A percentile compares a stretch with the other conserved stretches of the same genome.
Conservation (phyloP, 2,888 invertebrate species). For the Rhimphoctona megacephalus region DNA sequence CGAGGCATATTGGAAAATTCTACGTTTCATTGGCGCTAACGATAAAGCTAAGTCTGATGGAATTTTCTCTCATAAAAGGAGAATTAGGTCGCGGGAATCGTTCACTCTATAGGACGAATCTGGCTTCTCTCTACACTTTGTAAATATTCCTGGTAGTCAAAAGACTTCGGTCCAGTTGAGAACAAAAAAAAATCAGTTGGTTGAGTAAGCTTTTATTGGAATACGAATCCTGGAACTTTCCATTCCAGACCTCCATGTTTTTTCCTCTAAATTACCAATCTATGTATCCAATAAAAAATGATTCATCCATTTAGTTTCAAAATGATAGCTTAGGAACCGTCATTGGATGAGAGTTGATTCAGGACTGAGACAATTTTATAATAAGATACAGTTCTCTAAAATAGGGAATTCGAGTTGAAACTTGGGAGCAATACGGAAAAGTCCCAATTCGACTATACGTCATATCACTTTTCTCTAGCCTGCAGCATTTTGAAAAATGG, state of each 20-base stretch:
- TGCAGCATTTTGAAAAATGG: neutral
- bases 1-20: slow-evolving; percentile 45
- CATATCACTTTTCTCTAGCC: slow-evolving; percentile 30
- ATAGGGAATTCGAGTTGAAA: neutral
- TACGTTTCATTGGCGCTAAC: slow-evolving; percentile 43
- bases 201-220: slow-evolving; percentile 44
- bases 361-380: neutral
- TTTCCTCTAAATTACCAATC: neutral
- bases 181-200: neutral
- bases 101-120: slow-evolving; percentile 20
- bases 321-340: neutral
- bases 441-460: slow-evolving; percentile 67
- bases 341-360: neutral
- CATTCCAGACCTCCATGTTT: neutral
- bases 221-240: neutral
- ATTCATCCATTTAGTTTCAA: neutral
- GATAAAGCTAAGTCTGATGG: slow-evolving; percentile 60
- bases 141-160: slow-evolving; percentile 43
- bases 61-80: slow-evolving; percentile 51
- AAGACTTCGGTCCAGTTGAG: slow-evolving; percentile 13
- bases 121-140: slow-evolving; percentile 34
- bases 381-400: neutral
- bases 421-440: neutral
- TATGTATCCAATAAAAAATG: neutral
- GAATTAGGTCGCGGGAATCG: slow-evolving; percentile 24